phyloP scores from a whole-genome alignment of 2,113 vertebrate genomes.

The Ictalurus punctatus region DNA sequence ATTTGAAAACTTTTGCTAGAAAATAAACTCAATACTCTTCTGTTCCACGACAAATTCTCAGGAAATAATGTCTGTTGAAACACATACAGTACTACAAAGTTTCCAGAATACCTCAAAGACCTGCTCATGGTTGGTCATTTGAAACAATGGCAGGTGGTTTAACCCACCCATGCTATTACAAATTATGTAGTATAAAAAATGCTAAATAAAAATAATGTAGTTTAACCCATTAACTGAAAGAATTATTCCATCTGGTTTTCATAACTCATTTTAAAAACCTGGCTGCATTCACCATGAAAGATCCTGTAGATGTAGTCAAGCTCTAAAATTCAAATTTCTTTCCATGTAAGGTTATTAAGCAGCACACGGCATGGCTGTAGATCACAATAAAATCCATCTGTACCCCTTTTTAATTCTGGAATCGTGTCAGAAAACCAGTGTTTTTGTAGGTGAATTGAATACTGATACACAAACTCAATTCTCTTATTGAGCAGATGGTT shows the following conservation, averaged over 20 bases:
- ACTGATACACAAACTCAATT: not conserved
- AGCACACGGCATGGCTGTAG: not conserved
- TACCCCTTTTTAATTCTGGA: not conserved
- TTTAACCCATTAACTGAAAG: conserved; percentile 5
- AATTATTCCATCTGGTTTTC: conserved; percentile 30
- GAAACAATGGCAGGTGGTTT: not conserved
- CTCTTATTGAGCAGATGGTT: not conserved
- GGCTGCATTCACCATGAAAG: not conserved
- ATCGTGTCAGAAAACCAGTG: not conserved
- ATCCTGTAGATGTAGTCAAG: not conserved
- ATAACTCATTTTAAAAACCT: conserved; percentile 45
- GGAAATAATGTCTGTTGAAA: not conserved
- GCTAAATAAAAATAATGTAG: not conserved
- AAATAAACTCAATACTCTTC: not conserved
- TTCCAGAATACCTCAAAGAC: not conserved
- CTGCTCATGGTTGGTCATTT: not conserved
- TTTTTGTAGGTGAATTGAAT: not conserved
- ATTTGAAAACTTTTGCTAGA: not conserved
- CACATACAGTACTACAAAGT: not conserved
- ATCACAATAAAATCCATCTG: conserved; percentile 6
- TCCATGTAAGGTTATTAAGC: not conserved
- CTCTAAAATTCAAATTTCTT: not conserved
- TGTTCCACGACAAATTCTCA: conserved; percentile 23
- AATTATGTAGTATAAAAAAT: not conserved
- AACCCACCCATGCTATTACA: not conserved